phyloP scores from a whole-genome alignment of 2,888 invertebrate genomes.

The Psococerastis gibbosa region DNA sequence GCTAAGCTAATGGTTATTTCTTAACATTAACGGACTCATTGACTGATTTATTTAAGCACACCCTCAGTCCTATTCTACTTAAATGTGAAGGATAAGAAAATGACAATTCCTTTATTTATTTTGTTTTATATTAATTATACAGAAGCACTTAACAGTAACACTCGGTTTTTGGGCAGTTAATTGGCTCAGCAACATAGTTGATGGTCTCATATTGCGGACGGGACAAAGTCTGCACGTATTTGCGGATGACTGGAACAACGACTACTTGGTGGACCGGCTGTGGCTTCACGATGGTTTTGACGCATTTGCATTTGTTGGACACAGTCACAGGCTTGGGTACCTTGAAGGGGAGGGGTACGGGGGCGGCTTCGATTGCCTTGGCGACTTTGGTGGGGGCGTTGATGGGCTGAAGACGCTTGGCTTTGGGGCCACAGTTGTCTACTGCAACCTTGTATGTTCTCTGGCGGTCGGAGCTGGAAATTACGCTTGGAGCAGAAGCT shows the following conservation, averaged over 20 bases:
- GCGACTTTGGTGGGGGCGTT: not conserved
- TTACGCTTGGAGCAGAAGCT: no score
- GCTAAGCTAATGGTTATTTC: no score
- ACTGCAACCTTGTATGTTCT: not conserved
- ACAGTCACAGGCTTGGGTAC: not conserved
- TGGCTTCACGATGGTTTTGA: conserved; percentile 7
- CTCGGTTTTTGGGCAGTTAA: no score
- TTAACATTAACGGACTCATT: no score
- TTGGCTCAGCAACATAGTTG: not conserved
- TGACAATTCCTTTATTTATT: no score
- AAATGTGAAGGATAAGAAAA: no score
- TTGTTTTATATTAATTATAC: no score
- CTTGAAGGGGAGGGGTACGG: not conserved
- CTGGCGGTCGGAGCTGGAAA: no score
- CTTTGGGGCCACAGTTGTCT: not conserved
- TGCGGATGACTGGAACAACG: not conserved
- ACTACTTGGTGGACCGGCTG: not conserved
- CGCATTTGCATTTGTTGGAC: not conserved
- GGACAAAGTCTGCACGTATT: conserved; percentile 3
- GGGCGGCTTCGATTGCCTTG: not conserved
- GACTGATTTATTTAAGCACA: no score
- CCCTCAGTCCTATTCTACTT: no score
- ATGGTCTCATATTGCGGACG: not conserved
- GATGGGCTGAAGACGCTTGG: not conserved
- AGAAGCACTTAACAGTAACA: no score